Base-by-base conservation (phyloP, 2,113 vertebrate genomes). In the Vidua macroura region DNA sequence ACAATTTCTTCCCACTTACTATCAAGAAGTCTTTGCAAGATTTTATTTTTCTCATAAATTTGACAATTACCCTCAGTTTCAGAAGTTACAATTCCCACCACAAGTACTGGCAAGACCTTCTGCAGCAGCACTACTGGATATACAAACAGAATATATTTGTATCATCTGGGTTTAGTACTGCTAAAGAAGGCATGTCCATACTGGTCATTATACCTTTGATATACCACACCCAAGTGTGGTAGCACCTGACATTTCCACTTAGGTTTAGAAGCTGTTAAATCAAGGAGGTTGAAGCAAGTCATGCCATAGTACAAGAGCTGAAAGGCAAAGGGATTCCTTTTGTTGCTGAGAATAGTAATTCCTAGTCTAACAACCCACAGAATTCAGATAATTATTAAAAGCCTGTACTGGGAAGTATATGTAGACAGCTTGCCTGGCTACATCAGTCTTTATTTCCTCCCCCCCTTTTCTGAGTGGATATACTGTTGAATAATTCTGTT, bases 81-180 rank as follows among this genome's bases (percentile, higher is more conserved):
- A 70, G 56, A 92, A 80, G 51, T 21, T 62, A 82, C 51, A 76
- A 15, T 73, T 92, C 49, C 64, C 85, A 87, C 7, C 31, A 22
- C 28, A 70, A 53, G 21, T 48, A 64, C 60, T 49, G 44, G 24
- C 51, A 46, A 59, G 41, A 78, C 12, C 72, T 96, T 92, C 72
- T 95, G 75, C 80, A 96, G 92, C 92, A 97, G 95, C 96, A 96
- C 91, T 91, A 76, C 86, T 56, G 82, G 21, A 43, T 37, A 56
- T 60, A 52, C 48, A 73, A 89, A 70, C 24, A 22, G 55, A 39
- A 68, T 1, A 5, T 4, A 69, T 23, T 69, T 46, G 41, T 37
- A n/a, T 41, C 19, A 70, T 11, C 30, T 64, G 58, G 11, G 20
- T 48, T 53, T 35, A 58, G 46, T 41, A n/a, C 81, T 76, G 56